These are phyloP conservation scores for cattle (Bos taurus) DNA, from an alignment of 2,113 vertebrate species.

Conservation along the genomic window ARS-UCD2.0 NC_037344.1:31355001-31355500, in stretches of 20 bases:
- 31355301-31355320: neutral
- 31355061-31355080: neutral
- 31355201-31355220: neutral
- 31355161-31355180: neutral
- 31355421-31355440: neutral
- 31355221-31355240: neutral
- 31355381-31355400: neutral
- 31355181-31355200: neutral
- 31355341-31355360: neutral
- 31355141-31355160: neutral
- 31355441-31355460: neutral
- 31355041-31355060: neutral
- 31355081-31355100: neutral
- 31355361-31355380: neutral
- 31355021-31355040: neutral
- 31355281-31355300: neutral
- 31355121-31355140: neutral
- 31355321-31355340: neutral
- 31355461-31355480: neutral
- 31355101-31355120: neutral
- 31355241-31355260: neutral
- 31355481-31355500: neutral
- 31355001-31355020: neutral
- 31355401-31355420: neutral
- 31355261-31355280: neutral